Conservation (phyloP, 2,888 invertebrate genomes). For the Physocephala rufipes region DNA sequence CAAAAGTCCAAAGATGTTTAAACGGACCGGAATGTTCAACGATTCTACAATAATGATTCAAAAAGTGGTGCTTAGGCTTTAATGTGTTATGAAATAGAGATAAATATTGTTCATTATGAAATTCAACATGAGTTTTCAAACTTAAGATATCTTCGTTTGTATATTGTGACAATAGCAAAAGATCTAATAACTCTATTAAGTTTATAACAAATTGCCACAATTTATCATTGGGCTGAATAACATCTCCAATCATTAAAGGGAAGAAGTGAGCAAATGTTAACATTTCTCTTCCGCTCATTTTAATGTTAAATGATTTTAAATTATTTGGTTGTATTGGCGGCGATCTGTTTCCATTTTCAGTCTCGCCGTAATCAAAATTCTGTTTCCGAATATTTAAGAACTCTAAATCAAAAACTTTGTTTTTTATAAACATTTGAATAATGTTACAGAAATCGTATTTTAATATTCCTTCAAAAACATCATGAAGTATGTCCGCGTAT, state of each 20-base stretch:
- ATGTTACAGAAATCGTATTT: not conserved
- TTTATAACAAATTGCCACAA: conserved; percentile 9
- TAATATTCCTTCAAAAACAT: not conserved
- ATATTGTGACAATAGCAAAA: conserved; percentile 7
- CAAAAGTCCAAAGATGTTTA: not conserved
- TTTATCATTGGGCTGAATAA: not conserved
- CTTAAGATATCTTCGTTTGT: not conserved
- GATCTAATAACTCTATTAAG: conserved; percentile 9
- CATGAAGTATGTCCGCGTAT: not conserved
- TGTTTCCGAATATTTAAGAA: too few species aligned
- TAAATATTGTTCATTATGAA: not conserved
- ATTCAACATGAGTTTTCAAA: not conserved
- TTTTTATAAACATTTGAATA: too few species aligned
- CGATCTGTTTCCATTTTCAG: not conserved
- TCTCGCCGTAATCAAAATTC: not conserved
- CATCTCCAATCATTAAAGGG: not conserved
- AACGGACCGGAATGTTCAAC: conserved; percentile 2
- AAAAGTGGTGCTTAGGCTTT: conserved; percentile 17
- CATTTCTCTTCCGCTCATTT: conserved; percentile 18
- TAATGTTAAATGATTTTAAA: not conserved
- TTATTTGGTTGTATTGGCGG: not conserved
- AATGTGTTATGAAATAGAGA: not conserved
- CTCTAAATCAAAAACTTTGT: not conserved
- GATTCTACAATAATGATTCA: conserved; percentile 1
- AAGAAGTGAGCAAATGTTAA: conserved; percentile 8